Percentiles rank a stretch among this genome's conserved stretches.
phyloP scores from a whole-genome alignment of 1,140 invertebrate species.

The Apocrypta bakeri region DNA sequence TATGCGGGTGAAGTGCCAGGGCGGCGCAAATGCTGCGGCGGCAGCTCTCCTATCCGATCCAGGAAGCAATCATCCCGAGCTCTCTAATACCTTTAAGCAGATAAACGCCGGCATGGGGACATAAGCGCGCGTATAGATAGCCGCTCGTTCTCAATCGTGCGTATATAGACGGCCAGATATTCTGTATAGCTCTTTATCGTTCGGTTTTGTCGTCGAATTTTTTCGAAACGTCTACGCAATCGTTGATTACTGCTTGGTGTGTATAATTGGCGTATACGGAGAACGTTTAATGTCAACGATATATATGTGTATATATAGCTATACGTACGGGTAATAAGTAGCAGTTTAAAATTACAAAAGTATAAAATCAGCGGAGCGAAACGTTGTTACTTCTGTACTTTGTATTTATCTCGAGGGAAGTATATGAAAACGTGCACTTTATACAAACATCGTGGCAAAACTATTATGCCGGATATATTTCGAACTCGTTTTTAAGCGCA shows the following conservation, averaged over 20 bases:
- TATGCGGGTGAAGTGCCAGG: slow-evolving; percentile 16
- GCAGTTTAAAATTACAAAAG: too few species aligned
- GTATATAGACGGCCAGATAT: not conserved
- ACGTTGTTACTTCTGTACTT: too few species aligned
- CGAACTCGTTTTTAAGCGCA: not conserved
- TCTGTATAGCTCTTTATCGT: not conserved
- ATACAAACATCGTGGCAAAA: not conserved
- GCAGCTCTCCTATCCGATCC: slow-evolving; percentile 37
- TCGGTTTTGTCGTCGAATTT: not conserved
- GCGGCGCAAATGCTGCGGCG: not conserved
- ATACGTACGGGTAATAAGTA: too few species aligned
- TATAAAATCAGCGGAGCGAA: too few species aligned
- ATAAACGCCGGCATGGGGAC: slow-evolving; percentile 40
- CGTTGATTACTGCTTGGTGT: too few species aligned
- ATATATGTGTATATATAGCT: too few species aligned
- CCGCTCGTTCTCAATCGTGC: slow-evolving; percentile 9
- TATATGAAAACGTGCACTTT: not conserved
- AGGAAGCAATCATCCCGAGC: slow-evolving; percentile 49
- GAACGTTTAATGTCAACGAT: too few species aligned
- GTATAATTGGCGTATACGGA: too few species aligned
- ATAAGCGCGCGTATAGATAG: not conserved
- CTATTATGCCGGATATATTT: not conserved
- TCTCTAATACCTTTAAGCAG: slow-evolving; percentile 46
- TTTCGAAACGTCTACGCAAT: too few species aligned
- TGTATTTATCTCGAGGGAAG: too few species aligned